phyloP scores from a whole-genome alignment of 2,888 invertebrate genomes.

The Leptarthrus brevirostris region DNA sequence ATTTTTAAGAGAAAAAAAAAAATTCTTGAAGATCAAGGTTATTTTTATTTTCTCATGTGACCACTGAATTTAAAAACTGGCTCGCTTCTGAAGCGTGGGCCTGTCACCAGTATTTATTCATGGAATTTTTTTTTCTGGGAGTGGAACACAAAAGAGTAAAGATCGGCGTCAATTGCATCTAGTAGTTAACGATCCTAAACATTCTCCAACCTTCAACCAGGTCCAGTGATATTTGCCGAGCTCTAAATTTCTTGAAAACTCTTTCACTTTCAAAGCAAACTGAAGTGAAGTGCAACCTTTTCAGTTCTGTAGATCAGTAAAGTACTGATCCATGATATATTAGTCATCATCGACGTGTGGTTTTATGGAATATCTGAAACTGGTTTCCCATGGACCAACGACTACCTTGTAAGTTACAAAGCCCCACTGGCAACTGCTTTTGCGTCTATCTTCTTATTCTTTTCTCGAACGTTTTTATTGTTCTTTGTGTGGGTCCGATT shows the following conservation, averaged over 20 bases:
- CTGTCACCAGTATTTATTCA: conserved; percentile 6
- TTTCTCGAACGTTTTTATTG: not conserved
- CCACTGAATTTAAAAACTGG: not conserved
- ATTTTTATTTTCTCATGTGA: not conserved
- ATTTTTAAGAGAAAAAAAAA: no score
- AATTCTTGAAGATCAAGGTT: conserved; percentile 38
- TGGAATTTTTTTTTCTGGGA: conserved; percentile 2
- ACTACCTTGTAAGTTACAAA: not conserved
- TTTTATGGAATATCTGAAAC: not conserved
- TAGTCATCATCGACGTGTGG: not conserved
- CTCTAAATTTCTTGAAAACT: not conserved
- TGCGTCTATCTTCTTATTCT: not conserved
- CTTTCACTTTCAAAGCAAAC: conserved; percentile 17
- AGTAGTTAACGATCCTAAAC: no score
- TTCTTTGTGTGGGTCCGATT: not conserved
- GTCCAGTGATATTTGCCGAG: no score
- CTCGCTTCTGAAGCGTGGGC: not conserved
- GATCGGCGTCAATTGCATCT: no score
- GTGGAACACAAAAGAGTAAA: not conserved
- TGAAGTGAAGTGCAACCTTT: conserved; percentile 8
- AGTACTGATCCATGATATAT: not conserved
- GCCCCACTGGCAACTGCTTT: not conserved
- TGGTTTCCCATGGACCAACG: conserved; percentile 34
- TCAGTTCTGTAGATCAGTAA: not conserved
- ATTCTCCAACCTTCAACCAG: no score